Base-by-base conservation (phyloP, 92 coral and sea anemone genomes). In the Palythoa caribaeorum region DNA sequence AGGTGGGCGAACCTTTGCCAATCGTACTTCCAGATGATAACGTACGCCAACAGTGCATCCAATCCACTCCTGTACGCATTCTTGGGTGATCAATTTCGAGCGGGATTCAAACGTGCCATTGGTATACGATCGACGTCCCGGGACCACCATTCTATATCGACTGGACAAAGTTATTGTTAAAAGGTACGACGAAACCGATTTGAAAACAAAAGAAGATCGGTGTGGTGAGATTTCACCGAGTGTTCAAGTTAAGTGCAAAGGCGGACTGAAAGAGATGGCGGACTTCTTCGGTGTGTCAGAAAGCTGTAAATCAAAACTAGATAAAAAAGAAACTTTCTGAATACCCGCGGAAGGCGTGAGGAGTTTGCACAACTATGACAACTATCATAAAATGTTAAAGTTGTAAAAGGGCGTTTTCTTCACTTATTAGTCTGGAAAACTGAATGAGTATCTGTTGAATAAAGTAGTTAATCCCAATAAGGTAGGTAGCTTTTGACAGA, bases 31-130 rank as follows among this genome's bases (percentile, higher is more conserved):
- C 94, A 95, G 78, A 77, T 97, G 14, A 52, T 97, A 68, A 90
- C 95, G 94, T 97, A 94, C 85, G 88, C 88, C 16, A 97, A 97
- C 94, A 97, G 99, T 36, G 99, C 99, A 8, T 92, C 95, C 77
- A 97, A 97, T 79, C 99, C 99, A 5, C 85, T 97, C 16, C 86
- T 97, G 73, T 97, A 97, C 76, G 99, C 98, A 9, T 97, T 97
- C 90, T 92, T 97, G 76, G 99, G 99, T 0, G 98, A 94, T 76
- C 96, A 94, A 65, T 97, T 97, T 91, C 92, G 93, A 71, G 88
- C 86, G 38, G 99, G 99, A 9, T 97, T 97, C 90, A 97, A 91
- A 80, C 92, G 90, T 77, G 96, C 94, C 35, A 84, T 95, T 39
- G 94, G 94, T 9, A 75, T 89, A 38, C 92, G 86, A 6, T 47